Conservation (phyloP, 2,888 invertebrate genomes). For the Augiades crinisus region DNA sequence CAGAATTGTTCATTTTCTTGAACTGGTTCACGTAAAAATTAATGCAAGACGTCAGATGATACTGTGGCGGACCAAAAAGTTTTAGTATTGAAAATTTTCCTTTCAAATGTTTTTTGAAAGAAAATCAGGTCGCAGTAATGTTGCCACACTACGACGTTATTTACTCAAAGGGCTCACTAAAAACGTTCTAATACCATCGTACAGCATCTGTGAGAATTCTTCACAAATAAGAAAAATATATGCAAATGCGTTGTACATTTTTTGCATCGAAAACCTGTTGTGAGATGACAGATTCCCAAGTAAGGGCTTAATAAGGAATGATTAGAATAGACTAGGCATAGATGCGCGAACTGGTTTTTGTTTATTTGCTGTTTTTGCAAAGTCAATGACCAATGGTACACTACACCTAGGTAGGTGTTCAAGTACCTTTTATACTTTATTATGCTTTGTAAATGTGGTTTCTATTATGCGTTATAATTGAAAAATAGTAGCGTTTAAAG, state of each 20-base stretch:
- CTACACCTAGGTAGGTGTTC: too few species aligned
- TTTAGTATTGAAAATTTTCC: not conserved
- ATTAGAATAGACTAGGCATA: conserved; percentile 20
- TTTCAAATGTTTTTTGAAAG: conserved; percentile 15
- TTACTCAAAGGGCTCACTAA: not conserved
- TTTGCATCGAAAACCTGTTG: conserved; percentile 19
- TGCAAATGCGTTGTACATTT: conserved; percentile 18
- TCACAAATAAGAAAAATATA: conserved; percentile 16
- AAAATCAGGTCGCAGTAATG: conserved; percentile 15
- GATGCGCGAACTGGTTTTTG: conserved; percentile 2
- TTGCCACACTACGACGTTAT: too few species aligned
- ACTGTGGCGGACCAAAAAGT: too few species aligned
- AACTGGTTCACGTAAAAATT: too few species aligned
- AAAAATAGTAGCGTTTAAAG: too few species aligned
- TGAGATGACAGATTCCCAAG: conserved; percentile 25
- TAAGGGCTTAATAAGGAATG: conserved; percentile 23
- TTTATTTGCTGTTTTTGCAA: conserved; percentile 6
- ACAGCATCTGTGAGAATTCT: conserved; percentile 17
- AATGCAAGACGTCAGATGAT: too few species aligned
- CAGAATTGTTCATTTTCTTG: too few species aligned
- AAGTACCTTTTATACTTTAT: too few species aligned
- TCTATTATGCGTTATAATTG: too few species aligned
- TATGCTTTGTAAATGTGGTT: too few species aligned
- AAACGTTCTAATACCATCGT: conserved; percentile 5
- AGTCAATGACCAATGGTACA: conserved; percentile 6